Percentiles rank a stretch among this genome's conserved stretches.
These are phyloP conservation scores for Philopedon plagiatum DNA, from an alignment of 2,888 invertebrate genomes.

Conservation along the genomic window DNA sequence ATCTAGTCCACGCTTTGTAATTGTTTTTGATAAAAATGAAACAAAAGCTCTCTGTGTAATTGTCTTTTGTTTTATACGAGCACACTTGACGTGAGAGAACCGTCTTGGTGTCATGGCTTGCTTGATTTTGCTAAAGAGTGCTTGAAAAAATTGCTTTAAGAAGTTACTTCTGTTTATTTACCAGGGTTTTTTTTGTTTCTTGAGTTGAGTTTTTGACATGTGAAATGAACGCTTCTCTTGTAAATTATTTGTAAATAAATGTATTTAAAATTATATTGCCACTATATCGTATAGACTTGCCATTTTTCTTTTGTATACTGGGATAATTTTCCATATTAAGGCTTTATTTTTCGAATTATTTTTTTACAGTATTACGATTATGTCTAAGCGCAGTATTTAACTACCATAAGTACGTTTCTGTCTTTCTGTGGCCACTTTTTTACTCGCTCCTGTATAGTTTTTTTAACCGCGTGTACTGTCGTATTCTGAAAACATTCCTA, in stretches of 20 bases:
- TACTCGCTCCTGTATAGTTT: neutral
- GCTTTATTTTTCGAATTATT: slow-evolving; percentile 61
- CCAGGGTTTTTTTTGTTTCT: slow-evolving; percentile 13
- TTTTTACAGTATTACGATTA: slow-evolving; percentile 63
- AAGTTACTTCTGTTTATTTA: neutral
- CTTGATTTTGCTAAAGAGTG: slow-evolving; percentile 14
- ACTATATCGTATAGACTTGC: slow-evolving; percentile 60
- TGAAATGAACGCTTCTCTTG: slow-evolving; percentile 47
- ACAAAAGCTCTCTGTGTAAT: slow-evolving; percentile 36
- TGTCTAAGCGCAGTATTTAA: slow-evolving; percentile 50
- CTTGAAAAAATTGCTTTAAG: slow-evolving; percentile 23
- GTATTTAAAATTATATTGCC: slow-evolving; percentile 61
- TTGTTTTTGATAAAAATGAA: slow-evolving; percentile 25
- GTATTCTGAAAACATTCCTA: slow-evolving; percentile 32
- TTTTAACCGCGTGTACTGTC: neutral
- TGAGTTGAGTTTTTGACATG: slow-evolving; percentile 34
- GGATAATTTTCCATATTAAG: slow-evolving; percentile 51
- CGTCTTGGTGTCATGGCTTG: slow-evolving; percentile 29
- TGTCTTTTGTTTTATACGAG: slow-evolving; percentile 38
- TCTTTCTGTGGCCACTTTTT: slow-evolving; percentile 4
- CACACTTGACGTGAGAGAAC: slow-evolving; percentile 28
- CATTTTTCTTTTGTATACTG: slow-evolving; percentile 55
- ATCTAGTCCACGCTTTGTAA: slow-evolving; percentile 23
- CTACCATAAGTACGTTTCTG: slow-evolving; percentile 54
- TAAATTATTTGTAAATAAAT: slow-evolving; percentile 63